phyloP scores from a whole-genome alignment of 2,113 vertebrate species.

The Colaptes auratus region DNA sequence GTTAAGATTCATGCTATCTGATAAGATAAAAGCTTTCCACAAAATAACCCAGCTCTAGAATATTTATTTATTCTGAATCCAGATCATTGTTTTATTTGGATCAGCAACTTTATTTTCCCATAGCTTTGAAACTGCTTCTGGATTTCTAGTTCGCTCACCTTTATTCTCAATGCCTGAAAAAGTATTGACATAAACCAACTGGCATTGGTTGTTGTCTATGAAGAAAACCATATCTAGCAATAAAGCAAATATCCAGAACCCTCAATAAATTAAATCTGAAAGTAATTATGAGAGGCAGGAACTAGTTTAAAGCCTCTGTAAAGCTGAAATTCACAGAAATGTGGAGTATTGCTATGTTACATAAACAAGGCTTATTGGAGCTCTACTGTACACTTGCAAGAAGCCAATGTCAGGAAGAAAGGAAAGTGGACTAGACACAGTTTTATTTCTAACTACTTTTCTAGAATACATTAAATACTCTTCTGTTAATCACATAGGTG shows the following conservation, averaged over 20 bases:
- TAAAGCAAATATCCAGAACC: not conserved
- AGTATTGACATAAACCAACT: not conserved
- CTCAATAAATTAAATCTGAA: not conserved
- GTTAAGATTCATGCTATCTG: not conserved
- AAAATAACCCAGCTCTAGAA: not conserved
- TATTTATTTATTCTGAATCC: not conserved
- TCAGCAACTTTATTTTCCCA: not conserved
- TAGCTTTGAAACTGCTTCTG: not conserved
- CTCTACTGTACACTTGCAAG: not conserved
- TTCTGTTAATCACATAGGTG: not conserved
- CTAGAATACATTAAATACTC: not conserved
- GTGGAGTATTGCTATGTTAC: not conserved
- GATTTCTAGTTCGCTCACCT: not conserved
- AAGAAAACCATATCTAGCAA: not conserved
- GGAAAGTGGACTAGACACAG: not conserved
- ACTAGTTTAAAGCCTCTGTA: not conserved
- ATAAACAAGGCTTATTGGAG: not conserved
- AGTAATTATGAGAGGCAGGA: not conserved
- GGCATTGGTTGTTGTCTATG: not conserved
- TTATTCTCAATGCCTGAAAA: not conserved
- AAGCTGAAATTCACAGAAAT: not conserved
- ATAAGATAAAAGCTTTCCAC: not conserved
- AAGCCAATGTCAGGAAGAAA: not conserved
- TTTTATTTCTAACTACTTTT: not conserved
- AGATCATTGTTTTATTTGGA: accelerated